Evolutionary conservation across 2,888 invertebrate species (phyloP).

Genomic region (Ophion obscuratus): DNA sequence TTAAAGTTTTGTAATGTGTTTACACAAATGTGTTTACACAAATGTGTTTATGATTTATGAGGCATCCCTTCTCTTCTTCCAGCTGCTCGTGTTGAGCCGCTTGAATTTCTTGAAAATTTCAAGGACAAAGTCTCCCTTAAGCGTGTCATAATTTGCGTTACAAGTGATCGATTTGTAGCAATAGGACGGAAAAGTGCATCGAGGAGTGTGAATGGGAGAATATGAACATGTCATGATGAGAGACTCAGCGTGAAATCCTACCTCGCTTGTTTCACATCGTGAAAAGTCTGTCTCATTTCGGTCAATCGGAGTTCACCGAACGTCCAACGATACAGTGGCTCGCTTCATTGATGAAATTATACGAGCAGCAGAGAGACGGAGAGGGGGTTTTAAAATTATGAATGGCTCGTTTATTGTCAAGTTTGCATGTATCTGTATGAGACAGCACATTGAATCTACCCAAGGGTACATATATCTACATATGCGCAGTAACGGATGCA

Average conservation of each 20-base stretch:
- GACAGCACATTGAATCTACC: background rate
- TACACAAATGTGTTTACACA: too few relatives aligned
- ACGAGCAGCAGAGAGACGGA: conserved; percentile 37
- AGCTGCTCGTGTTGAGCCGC: too few relatives aligned
- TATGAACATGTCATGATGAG: conserved; percentile 10
- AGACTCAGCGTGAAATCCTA: conserved; percentile 49
- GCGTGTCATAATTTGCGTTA: too few relatives aligned
- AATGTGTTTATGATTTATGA: too few relatives aligned
- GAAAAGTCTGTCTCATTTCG: conserved; percentile 35
- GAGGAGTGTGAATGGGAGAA: background rate
- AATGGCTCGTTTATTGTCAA: conserved; percentile 79
- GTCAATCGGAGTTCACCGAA: conserved; percentile 56
- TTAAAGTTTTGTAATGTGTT: too few relatives aligned
- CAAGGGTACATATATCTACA: background rate
- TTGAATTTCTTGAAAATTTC: too few relatives aligned
- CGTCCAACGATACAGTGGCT: conserved; percentile 10
- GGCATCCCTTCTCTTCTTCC: too few relatives aligned
- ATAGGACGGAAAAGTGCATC: background rate
- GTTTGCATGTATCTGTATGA: conserved; percentile 59
- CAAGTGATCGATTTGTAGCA: background rate
- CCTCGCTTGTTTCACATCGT: conserved; percentile 11
- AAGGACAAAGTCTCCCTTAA: too few relatives aligned
- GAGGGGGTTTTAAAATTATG: conserved; percentile 73
- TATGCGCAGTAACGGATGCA: background rate
- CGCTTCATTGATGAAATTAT: conserved; percentile 60